Evolutionary conservation across 2,888 invertebrate genomes (phyloP).

Genomic region (Heteropelma amictum): DNA sequence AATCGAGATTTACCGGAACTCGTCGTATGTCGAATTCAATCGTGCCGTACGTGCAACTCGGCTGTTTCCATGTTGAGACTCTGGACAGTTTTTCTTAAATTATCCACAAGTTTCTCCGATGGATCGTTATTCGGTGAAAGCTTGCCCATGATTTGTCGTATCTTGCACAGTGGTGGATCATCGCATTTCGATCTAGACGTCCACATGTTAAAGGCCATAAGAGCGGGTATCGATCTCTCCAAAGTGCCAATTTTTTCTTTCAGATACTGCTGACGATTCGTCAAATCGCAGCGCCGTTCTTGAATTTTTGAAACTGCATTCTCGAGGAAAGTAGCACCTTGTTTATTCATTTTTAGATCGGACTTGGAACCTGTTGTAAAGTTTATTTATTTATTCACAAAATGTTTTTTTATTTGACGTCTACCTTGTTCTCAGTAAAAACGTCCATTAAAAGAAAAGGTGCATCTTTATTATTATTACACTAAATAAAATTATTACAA

Average conservation of each 20-base stretch:
- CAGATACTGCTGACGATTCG: constrained; percentile 64
- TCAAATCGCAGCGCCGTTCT: constrained; percentile 64
- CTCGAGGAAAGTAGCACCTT: constrained; percentile 54
- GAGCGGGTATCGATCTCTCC: constrained; percentile 72
- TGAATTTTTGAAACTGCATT: constrained; percentile 63
- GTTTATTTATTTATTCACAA: too few species aligned
- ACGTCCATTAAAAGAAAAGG: too few species aligned
- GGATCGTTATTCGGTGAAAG: constrained; percentile 65
- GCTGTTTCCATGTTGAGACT: constrained; percentile 67
- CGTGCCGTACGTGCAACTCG: constrained; percentile 73
- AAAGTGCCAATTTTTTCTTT: constrained; percentile 67
- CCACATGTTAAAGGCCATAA: constrained; percentile 70
- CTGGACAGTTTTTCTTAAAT: constrained; percentile 60
- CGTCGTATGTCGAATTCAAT: constrained; percentile 62
- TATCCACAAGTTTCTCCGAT: constrained; percentile 65
- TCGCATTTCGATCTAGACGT: constrained; percentile 52
- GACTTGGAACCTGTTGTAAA: constrained; percentile 55
- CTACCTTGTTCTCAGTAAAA: too few species aligned
- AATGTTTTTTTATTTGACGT: too few species aligned
- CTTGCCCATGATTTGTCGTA: constrained; percentile 67
- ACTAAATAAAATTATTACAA: too few species aligned
- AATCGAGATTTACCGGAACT: constrained; percentile 65
- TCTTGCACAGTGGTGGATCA: constrained; percentile 63
- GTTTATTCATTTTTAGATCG: constrained; percentile 42
- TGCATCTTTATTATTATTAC: too few species aligned